A percentile compares a stretch with the other conserved stretches of the same genome.
phyloP scores from a whole-genome alignment of 2,888 invertebrate species.

The Serripes groenlandicus region DNA sequence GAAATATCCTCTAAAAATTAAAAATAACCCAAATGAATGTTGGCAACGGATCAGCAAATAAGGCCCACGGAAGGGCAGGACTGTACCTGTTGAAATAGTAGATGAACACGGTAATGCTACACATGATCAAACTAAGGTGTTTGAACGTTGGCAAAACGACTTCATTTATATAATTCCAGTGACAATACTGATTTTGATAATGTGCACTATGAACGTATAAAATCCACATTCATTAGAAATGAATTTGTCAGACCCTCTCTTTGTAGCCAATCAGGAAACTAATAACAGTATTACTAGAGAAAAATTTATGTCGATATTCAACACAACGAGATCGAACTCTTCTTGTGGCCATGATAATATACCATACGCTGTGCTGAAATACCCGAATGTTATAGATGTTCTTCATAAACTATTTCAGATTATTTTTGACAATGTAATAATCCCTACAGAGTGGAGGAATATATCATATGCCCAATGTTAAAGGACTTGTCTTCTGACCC shows the following conservation, averaged over 20 bases:
- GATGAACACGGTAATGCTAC: slow-evolving; percentile 21
- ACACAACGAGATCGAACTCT: not conserved
- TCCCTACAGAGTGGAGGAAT: slow-evolving; percentile 26
- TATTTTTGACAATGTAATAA: slow-evolving; percentile 21
- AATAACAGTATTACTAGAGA: slow-evolving; percentile 30
- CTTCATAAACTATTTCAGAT: slow-evolving; percentile 39
- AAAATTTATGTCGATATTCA: slow-evolving; percentile 1
- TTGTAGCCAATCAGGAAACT: slow-evolving; percentile 13
- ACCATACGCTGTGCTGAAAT: slow-evolving; percentile 40
- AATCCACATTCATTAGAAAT: slow-evolving; percentile 30
- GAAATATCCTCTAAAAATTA: slow-evolving; percentile 20
- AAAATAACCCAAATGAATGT: slow-evolving; percentile 28
- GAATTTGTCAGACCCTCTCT: slow-evolving; percentile 25
- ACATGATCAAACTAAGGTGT: slow-evolving; percentile 7
- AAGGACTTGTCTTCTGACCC: slow-evolving; percentile 17
- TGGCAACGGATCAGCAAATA: slow-evolving; percentile 23
- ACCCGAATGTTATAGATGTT: slow-evolving; percentile 7
- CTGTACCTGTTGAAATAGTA: slow-evolving; percentile 28
- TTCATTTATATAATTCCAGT: slow-evolving; percentile 27
- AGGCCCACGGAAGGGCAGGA: slow-evolving; percentile 13
- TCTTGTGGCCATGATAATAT: slow-evolving; percentile 21
- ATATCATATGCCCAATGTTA: slow-evolving; percentile 37
- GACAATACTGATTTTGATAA: slow-evolving; percentile 27
- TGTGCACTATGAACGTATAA: slow-evolving; percentile 3
- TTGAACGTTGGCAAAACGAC: slow-evolving; percentile 14